Evolutionary conservation across 1,140 invertebrate species (phyloP).

Genomic region (Gryon sp.): DNA sequence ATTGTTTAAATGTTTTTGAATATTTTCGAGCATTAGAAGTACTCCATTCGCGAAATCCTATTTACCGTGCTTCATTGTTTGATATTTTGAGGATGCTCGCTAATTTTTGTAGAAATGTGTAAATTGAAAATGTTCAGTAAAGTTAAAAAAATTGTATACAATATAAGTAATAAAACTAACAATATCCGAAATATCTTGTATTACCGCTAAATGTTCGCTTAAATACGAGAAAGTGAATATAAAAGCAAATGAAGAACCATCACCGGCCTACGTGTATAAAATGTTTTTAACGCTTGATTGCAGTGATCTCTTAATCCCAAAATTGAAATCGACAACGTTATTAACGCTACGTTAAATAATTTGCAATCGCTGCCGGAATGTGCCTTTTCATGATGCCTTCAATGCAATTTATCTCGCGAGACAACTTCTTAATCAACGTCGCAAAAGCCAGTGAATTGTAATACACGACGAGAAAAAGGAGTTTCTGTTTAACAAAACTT

Average conservation of each 20-base stretch:
- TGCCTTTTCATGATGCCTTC: constrained; percentile 18
- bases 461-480: constrained; percentile 21
- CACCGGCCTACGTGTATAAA: no score
- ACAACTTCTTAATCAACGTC: constrained; percentile 48
- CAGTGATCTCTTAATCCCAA: constrained; percentile 35
- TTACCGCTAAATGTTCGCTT: background rate
- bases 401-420: constrained; percentile 15
- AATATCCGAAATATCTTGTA: no score
- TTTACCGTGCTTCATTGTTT: no score
- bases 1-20: no score
- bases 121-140: no score
- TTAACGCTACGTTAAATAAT: constrained; percentile 46
- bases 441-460: constrained; percentile 20
- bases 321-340: constrained; percentile 53
- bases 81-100: no score
- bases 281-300: background rate
- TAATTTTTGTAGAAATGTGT: no score
- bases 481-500: constrained; percentile 38
- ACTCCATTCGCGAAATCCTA: no score
- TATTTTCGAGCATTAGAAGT: no score
- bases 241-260: constrained; percentile 5
- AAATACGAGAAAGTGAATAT: background rate
- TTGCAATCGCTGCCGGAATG: constrained; percentile 16
- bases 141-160: no score
- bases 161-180: no score